These are phyloP conservation scores for Oreochromis aureus DNA, from an alignment of 2,113 vertebrate genomes.

Conservation along the genomic window DNA sequence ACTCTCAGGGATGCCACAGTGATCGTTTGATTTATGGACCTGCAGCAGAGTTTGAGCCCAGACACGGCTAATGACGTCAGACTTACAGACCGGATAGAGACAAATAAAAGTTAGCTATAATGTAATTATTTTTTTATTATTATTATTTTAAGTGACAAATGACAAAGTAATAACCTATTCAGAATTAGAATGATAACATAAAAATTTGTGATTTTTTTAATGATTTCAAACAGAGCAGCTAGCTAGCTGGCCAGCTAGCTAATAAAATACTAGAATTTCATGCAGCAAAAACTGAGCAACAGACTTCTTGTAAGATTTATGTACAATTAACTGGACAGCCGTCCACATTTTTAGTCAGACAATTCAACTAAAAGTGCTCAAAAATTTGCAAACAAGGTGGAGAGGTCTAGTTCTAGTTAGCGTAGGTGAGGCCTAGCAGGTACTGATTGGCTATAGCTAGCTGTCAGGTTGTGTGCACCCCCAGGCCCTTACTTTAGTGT, in stretches of 20 bases:
- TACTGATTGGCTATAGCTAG: background rate
- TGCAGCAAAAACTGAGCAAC: background rate
- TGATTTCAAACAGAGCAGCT: background rate
- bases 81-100: background rate
- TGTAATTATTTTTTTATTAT: background rate
- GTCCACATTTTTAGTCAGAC: background rate
- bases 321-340: background rate
- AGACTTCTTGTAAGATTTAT: background rate
- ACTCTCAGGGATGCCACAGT: no score
- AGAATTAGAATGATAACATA: background rate
- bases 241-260: background rate
- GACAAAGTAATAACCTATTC: background rate
- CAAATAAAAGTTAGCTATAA: background rate
- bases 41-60: no score
- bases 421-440: background rate
- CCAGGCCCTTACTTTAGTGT: background rate
- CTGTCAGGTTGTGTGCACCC: background rate
- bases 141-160: background rate
- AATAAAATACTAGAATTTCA: background rate
- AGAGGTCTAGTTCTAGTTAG: background rate
- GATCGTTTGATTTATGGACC: no score
- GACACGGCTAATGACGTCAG: no score
- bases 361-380: background rate
- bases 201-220: background rate
- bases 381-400: fast-evolving